Evolutionary conservation across 2,797 vertebrate genomes (phyloP), one percentile per base, ranked within the genome.

Genomic region (Crenichthys baileyi): DNA sequence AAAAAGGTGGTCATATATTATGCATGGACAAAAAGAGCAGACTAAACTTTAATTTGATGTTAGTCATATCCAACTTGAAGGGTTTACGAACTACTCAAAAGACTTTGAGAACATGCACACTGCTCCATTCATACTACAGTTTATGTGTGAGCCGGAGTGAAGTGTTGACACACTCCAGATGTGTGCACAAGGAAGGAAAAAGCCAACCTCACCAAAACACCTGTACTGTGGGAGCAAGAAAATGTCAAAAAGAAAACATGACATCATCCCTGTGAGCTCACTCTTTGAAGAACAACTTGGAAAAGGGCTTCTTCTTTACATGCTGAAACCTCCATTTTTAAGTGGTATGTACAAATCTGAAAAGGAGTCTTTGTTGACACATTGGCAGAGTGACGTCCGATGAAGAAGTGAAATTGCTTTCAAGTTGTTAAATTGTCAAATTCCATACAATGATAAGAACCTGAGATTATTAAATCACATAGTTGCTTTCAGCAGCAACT

Each of bases 131-230:
- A 53, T 72, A 22, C 18, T 31, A 24, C 15, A 53, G 70, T 12
- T 44, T 46, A 68, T 44, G 41, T 70, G 67, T 70, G 67, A 70
- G 67, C 41, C 24, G 67, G 24, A 16, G 22, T 70, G 67, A 70
- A 70, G 67, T 70, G 67, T 70, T 70, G 67, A 72, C 71, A 72
- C 16, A 20, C 71, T 72, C 71, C 71, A 72, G 67, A 70, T 70
- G 67, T n/a, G 44, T 5, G 24, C 24, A 39, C 12, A 16, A 26
- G 46, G 46, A 50, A 70, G 67, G 67, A 70, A 70, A 46, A 70
- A 46, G 41, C 67, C 39, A 70, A n/a, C 67, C 67, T 26, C 12
- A 46, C 67, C 22, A 70, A n/a, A 16, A 12, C 67, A 70, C 67
- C 67, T 70, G 67, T 70, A 41, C 41, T n/a, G 5, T 46, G n/a